These are phyloP conservation scores for Halcyon chelicuti DNA, from an alignment of 2,797 vertebrate genomes.

Conservation along the genomic window DNA sequence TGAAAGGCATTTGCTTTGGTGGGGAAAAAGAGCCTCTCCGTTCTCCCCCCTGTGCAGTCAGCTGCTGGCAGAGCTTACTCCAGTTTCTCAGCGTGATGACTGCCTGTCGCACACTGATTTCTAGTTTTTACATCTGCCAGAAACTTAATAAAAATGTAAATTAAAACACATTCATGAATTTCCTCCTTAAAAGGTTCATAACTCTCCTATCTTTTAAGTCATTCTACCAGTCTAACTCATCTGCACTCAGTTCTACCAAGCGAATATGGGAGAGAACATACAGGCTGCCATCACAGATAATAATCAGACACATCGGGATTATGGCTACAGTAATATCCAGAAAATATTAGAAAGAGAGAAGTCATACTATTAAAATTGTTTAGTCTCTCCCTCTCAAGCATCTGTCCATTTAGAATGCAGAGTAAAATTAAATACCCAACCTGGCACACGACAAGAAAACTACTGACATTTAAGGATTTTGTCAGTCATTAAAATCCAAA, in stretches of 20 bases:
- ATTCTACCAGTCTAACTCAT: not conserved
- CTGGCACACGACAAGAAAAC: not conserved
- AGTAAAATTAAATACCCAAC: not conserved
- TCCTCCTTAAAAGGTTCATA: conserved; percentile 4
- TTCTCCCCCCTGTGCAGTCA: not conserved
- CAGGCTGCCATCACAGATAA: not conserved
- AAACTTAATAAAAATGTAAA: conserved; percentile 66
- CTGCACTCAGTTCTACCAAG: not conserved
- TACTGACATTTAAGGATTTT: not conserved
- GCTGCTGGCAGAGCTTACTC: not conserved
- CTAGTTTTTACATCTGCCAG: conserved; percentile 35
- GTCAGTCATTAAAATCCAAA: not conserved
- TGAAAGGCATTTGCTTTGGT: not conserved
- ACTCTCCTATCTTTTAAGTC: not conserved
- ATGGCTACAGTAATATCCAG: not conserved
- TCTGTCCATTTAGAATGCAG: not conserved
- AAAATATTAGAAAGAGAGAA: not conserved
- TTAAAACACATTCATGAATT: conserved; percentile 17
- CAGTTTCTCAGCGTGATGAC: not conserved
- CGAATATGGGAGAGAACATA: not conserved
- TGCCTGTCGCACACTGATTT: conserved; percentile 11
- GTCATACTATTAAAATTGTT: not conserved
- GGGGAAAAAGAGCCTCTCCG: not conserved
- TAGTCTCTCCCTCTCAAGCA: not conserved
- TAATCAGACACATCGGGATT: not conserved